These are phyloP conservation scores for Periophthalmodon schlosseri DNA, from an alignment of 2,113 vertebrate genomes.

Conservation along the genomic window DNA sequence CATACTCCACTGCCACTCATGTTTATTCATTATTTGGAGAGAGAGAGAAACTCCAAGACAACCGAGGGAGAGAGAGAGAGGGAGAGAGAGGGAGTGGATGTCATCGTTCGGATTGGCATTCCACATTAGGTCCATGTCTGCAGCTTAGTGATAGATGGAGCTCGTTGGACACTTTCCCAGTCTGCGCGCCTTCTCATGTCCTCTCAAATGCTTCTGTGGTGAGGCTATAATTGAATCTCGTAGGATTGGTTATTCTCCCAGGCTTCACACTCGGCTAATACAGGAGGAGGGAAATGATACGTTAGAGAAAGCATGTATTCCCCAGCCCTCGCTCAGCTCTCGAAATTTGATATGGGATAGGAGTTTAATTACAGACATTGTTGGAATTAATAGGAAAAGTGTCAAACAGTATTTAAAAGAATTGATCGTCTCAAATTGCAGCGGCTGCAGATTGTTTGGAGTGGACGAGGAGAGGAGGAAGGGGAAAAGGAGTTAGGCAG, in stretches of 20 bases:
- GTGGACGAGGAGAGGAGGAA: slow-evolving; percentile 6
- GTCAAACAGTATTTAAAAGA: slow-evolving; percentile 60
- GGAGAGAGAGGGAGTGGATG: slow-evolving; percentile 27
- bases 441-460: slow-evolving; percentile 27
- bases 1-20: slow-evolving; percentile 71
- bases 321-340: slow-evolving; percentile 40
- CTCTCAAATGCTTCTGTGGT: slow-evolving; percentile 61
- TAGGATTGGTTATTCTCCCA: slow-evolving; percentile 69
- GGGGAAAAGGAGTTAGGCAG: slow-evolving; percentile 10
- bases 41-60: slow-evolving; percentile 21
- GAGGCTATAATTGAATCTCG: slow-evolving; percentile 74
- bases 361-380: slow-evolving; percentile 69
- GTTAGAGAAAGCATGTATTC: slow-evolving; percentile 58
- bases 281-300: slow-evolving; percentile 54
- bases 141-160: slow-evolving; percentile 71
- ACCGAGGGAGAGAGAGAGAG: slow-evolving; percentile 16
- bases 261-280: slow-evolving; percentile 64
- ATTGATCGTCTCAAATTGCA: slow-evolving; percentile 48
- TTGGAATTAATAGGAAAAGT: slow-evolving; percentile 68
- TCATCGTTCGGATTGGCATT: slow-evolving; percentile 65
- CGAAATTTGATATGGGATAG: slow-evolving; percentile 55
- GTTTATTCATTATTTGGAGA: slow-evolving; percentile 78
- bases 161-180: slow-evolving; percentile 66
- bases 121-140: slow-evolving; percentile 68
- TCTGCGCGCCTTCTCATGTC: slow-evolving; percentile 63